Percentiles rank a stretch among this genome's conserved stretches.
Conservation (phyloP, 2,888 invertebrate species). For the Dynastes hyllus region DNA sequence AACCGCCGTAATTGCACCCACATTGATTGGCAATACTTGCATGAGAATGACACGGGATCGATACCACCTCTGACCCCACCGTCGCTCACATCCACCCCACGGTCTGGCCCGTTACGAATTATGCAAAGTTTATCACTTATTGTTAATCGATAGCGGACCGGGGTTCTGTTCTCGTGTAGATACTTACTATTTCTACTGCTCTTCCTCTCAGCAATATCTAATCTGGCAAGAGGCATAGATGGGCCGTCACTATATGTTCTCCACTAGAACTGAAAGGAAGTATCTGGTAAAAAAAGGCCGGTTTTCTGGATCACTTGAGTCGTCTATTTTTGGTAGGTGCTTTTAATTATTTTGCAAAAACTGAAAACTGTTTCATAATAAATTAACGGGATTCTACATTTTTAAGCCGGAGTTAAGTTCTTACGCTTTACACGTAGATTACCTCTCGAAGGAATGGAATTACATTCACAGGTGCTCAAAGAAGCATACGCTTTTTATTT, state of each 20-base stretch:
- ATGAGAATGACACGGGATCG: slow-evolving; percentile 57
- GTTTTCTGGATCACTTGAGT: background rate
- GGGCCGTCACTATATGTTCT: background rate
- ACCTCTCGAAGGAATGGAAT: too few species aligned
- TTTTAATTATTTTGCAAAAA: too few species aligned
- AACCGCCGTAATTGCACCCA: slow-evolving; percentile 65
- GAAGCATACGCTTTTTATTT: too few species aligned
- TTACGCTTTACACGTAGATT: too few species aligned
- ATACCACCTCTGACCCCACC: slow-evolving; percentile 49
- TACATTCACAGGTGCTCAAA: too few species aligned
- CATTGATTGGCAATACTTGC: slow-evolving; percentile 67
- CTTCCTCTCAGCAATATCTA: slow-evolving; percentile 32
- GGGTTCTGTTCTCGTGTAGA: slow-evolving; percentile 38
- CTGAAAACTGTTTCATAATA: too few species aligned
- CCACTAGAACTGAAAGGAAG: background rate
- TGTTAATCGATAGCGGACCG: slow-evolving; percentile 53
- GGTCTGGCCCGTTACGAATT: slow-evolving; percentile 50
- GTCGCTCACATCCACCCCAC: slow-evolving; percentile 33
- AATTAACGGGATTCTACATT: too few species aligned
- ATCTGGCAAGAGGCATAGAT: slow-evolving; percentile 11
- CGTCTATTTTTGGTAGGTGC: too few species aligned
- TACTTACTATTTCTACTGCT: slow-evolving; percentile 13
- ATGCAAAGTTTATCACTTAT: slow-evolving; percentile 54
- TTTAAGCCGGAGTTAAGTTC: too few species aligned
- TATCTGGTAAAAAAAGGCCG: background rate